Evolutionary conservation across 2,797 vertebrate genomes (phyloP).

Genomic region (Orestias chungarensis): DNA sequence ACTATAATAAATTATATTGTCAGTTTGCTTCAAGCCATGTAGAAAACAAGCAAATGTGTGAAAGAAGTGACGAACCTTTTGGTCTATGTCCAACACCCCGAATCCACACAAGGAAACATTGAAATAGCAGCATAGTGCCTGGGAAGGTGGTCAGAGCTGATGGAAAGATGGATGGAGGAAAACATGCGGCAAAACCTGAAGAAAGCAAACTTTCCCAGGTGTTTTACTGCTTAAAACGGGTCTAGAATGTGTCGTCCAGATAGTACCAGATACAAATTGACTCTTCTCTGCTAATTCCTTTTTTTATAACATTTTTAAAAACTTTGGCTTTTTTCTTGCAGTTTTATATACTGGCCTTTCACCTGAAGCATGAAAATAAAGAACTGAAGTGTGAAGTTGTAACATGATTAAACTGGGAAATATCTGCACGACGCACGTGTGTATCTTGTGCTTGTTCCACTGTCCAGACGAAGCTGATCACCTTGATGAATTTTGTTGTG

Average conservation of each 20-base stretch:
- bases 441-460: slow-evolving; percentile 5
- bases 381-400: neutral
- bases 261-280: too few relatives aligned
- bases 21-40: neutral
- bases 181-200: too few relatives aligned
- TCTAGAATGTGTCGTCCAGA: neutral
- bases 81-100: neutral
- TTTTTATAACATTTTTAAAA: neutral
- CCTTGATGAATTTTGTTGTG: slow-evolving; percentile 44
- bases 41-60: too few relatives aligned
- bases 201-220: neutral
- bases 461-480: slow-evolving; percentile 1
- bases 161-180: too few relatives aligned
- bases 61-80: neutral
- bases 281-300: neutral
- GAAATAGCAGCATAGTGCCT: neutral
- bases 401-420: neutral
- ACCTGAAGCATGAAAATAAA: neutral
- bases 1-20: neutral
- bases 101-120: too few relatives aligned
- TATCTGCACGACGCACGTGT: too few relatives aligned
- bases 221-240: neutral
- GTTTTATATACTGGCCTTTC: neutral
- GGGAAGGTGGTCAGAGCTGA: too few relatives aligned
- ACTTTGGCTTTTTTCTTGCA: neutral